Conservation (phyloP, 2,888 invertebrate genomes). For the Xestia ashworthii region DNA sequence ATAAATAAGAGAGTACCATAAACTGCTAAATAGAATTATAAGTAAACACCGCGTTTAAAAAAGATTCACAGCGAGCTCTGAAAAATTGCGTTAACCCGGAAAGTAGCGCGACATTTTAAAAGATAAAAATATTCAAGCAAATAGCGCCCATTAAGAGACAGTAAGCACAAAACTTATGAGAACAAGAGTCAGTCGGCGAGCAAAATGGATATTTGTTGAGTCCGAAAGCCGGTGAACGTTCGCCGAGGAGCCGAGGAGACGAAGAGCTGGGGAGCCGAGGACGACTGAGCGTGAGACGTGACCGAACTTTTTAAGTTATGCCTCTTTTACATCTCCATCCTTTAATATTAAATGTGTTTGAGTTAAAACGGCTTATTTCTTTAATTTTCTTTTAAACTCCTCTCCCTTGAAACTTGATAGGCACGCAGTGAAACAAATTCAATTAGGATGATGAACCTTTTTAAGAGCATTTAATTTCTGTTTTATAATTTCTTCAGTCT, state of each 20-base stretch:
- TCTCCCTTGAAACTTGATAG: slow-evolving; percentile 29
- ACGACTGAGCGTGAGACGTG: slow-evolving; percentile 69
- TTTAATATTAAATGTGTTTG: slow-evolving; percentile 49
- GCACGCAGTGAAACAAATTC: slow-evolving; percentile 26
- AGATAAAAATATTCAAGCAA: slow-evolving; percentile 58
- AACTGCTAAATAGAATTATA: slow-evolving; percentile 11
- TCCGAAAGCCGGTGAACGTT: slow-evolving; percentile 68
- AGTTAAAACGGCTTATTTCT: slow-evolving; percentile 41
- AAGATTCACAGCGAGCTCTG: slow-evolving; percentile 16
- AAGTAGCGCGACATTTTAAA: slow-evolving; percentile 43
- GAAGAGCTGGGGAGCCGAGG: slow-evolving; percentile 48
- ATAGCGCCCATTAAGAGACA: slow-evolving; percentile 60
- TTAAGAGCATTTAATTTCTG: slow-evolving; percentile 27
- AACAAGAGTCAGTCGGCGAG: slow-evolving; percentile 66
- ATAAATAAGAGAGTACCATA: background rate
- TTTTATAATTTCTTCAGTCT: slow-evolving; percentile 16
- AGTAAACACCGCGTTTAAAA: slow-evolving; percentile 21
- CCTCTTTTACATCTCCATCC: slow-evolving; percentile 55
- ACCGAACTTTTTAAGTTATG: slow-evolving; percentile 73
- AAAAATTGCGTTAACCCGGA: slow-evolving; percentile 40
- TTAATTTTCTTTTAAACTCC: slow-evolving; percentile 38
- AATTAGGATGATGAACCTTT: slow-evolving; percentile 35
- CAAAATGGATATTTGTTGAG: slow-evolving; percentile 79
- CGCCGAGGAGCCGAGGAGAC: slow-evolving; percentile 56
- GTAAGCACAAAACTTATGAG: slow-evolving; percentile 68